phyloP scores from a whole-genome alignment of 2,113 vertebrate genomes.

The Porphyrio hochstetteri region DNA sequence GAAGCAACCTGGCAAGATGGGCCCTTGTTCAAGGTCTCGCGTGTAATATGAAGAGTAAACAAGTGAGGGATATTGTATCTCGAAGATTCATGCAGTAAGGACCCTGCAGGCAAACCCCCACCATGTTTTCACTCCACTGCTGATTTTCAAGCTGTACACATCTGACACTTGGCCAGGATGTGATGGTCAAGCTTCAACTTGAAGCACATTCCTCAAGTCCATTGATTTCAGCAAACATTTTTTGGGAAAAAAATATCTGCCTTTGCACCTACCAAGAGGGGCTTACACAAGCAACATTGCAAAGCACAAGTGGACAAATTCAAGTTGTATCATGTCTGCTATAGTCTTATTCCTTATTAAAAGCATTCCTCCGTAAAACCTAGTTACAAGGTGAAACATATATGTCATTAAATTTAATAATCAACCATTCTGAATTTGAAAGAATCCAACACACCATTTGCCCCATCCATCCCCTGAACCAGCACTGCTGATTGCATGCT shows the following conservation, averaged over 20 bases:
- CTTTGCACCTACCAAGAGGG: background rate
- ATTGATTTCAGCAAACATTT: background rate
- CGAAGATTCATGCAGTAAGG: background rate
- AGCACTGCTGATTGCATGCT: background rate
- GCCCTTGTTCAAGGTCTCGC: background rate
- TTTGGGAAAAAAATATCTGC: background rate
- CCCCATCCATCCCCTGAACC: background rate
- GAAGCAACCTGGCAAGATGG: background rate
- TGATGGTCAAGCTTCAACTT: background rate
- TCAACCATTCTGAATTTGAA: background rate
- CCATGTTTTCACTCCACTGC: background rate
- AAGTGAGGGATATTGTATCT: background rate
- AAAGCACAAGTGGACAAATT: background rate
- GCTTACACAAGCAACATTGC: background rate
- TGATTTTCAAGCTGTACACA: background rate
- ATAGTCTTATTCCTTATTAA: background rate
- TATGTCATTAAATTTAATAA: background rate
- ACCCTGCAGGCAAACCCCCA: background rate
- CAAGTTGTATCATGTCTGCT: background rate
- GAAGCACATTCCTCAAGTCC: background rate
- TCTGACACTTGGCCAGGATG: background rate
- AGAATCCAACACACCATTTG: background rate
- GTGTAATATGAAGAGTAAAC: background rate
- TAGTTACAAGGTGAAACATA: background rate
- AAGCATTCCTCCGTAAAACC: background rate